phyloP scores from a whole-genome alignment of 2,888 invertebrate genomes.

The Dryococelus australis region DNA sequence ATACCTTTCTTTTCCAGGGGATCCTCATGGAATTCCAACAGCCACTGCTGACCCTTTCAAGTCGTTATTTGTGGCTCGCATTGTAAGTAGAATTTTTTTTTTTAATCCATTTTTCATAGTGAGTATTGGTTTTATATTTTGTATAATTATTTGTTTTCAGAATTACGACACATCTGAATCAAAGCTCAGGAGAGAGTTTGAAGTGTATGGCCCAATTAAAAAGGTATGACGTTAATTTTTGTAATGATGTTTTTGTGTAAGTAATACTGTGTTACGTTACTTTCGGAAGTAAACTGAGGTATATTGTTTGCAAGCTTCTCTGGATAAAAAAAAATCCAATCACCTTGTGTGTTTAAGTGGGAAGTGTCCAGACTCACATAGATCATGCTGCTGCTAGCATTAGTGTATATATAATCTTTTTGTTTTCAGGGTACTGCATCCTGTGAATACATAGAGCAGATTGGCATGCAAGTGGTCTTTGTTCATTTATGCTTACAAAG shows the following conservation, averaged over 20 bases:
- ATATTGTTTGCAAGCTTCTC: too few species aligned
- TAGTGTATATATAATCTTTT: too few species aligned
- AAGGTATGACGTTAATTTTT: conserved; percentile 69
- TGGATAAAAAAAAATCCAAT: too few species aligned
- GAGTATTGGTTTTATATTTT: conserved; percentile 37
- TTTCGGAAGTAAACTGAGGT: too few species aligned
- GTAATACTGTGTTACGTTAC: too few species aligned
- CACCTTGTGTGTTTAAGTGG: too few species aligned
- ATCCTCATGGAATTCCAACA: conserved; percentile 79
- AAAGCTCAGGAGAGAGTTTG: conserved; percentile 96
- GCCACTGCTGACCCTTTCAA: conserved; percentile 95
- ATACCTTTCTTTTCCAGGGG: conserved; percentile 67
- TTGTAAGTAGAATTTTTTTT: conserved; percentile 65
- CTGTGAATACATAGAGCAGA: too few species aligned
- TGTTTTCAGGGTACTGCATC: too few species aligned
- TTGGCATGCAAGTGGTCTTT: too few species aligned
- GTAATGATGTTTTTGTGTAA: neutral
- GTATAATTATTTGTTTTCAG: conserved; percentile 64
- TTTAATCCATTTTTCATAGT: conserved; percentile 26
- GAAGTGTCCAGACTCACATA: too few species aligned
- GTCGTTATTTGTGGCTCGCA: conserved; percentile 94
- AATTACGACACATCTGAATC: conserved; percentile 99
- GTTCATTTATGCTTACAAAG: too few species aligned
- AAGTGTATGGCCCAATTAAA: conserved; percentile 96
- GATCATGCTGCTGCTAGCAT: too few species aligned